Evolutionary conservation across 2,113 vertebrate species (phyloP).

Genomic region (Mastomys coucha): DNA sequence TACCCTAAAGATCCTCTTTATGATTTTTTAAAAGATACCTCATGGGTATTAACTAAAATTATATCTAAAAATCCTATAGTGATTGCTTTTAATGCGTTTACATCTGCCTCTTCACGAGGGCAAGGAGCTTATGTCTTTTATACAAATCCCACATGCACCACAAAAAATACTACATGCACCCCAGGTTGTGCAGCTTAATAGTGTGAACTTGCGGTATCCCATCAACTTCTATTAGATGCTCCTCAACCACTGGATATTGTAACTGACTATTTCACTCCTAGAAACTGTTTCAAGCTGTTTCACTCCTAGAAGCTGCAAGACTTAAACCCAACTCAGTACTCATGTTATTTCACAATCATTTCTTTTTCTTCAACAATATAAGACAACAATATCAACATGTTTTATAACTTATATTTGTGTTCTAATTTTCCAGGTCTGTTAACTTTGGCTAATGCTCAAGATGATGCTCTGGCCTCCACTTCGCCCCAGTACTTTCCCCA

Average conservation of each 20-base stretch:
- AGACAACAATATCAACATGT: not conserved
- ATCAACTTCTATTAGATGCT: not conserved
- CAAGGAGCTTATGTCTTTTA: not conserved
- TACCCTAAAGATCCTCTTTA: not conserved
- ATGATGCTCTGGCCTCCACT: fast-evolving
- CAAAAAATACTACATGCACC: not conserved
- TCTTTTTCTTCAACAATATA: not conserved
- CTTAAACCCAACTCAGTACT: not conserved
- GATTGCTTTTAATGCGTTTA: not conserved
- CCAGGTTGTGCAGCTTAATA: not conserved
- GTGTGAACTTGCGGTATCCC: too few relatives aligned
- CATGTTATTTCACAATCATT: not conserved
- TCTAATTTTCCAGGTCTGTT: not conserved
- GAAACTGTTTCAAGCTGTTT: not conserved
- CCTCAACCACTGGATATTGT: not conserved
- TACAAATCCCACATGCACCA: not conserved
- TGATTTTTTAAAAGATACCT: not conserved
- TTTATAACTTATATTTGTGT: not conserved
- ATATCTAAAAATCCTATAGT: not conserved
- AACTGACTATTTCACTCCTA: not conserved
- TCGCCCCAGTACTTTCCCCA: too few relatives aligned
- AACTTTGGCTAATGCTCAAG: not conserved
- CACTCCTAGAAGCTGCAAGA: not conserved
- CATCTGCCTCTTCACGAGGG: not conserved
- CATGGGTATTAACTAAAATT: not conserved